These are phyloP conservation scores for Chirona hameri DNA, from an alignment of 2,888 invertebrate genomes.

Conservation along the genomic window DNA sequence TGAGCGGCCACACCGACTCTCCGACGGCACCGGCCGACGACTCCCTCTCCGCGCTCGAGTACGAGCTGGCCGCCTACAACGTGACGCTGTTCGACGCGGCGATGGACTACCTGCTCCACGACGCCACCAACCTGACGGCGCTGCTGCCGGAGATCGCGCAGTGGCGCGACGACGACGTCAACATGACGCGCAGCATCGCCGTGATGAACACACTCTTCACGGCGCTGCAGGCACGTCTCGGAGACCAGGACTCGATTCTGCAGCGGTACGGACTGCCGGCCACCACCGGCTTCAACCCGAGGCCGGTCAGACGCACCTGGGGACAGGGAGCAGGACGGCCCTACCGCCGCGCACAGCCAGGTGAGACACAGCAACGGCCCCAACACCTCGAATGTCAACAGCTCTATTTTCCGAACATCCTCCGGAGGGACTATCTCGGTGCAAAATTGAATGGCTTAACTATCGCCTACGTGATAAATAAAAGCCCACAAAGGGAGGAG, in stretches of 20 bases:
- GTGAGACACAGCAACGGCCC: background rate
- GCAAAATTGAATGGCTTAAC: too few species aligned
- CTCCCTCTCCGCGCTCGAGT: constrained; percentile 13
- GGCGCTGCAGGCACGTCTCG: background rate
- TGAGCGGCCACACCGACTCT: background rate
- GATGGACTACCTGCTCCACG: constrained; percentile 4
- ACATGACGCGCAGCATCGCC: constrained; percentile 22
- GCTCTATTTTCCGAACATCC: too few species aligned
- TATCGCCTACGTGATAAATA: too few species aligned
- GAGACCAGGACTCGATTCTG: background rate
- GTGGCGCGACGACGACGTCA: background rate
- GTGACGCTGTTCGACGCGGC: constrained; percentile 13
- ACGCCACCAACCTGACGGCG: constrained; percentile 6
- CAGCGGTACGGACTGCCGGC: background rate
- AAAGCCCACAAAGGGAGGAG: too few species aligned
- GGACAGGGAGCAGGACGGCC: background rate
- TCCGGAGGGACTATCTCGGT: too few species aligned
- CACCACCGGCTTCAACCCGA: background rate
- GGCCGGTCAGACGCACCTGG: constrained; percentile 7
- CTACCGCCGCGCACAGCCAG: background rate
- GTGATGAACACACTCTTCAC: constrained; percentile 1
- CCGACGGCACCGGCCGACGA: background rate
- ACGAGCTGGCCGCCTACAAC: background rate
- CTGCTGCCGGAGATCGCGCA: background rate
- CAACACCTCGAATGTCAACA: too few species aligned